Conservation (phyloP, 2,888 invertebrate genomes). For the Megaustenia siamemsis region DNA sequence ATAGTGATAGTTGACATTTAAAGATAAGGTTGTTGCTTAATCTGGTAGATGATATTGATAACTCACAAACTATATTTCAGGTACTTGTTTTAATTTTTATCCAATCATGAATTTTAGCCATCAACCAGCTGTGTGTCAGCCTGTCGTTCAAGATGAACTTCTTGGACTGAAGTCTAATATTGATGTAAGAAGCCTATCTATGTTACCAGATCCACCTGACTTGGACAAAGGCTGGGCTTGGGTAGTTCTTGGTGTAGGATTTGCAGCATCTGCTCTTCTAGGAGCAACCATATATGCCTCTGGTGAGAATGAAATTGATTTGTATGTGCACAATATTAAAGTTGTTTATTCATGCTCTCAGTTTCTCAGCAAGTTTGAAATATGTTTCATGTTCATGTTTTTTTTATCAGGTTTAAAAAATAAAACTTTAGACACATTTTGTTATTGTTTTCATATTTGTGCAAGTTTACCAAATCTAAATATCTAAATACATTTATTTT, state of each 20-base stretch:
- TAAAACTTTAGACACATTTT: too few species aligned
- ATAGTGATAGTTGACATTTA: too few species aligned
- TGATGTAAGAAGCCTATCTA: constrained; percentile 15
- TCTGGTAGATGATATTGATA: too few species aligned
- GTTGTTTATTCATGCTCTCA: too few species aligned
- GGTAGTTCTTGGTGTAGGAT: constrained; percentile 56
- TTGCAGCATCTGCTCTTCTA: constrained; percentile 44
- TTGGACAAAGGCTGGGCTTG: constrained; percentile 57
- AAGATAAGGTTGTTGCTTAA: too few species aligned
- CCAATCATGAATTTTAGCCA: not conserved
- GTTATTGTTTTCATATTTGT: too few species aligned
- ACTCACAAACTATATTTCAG: not conserved
- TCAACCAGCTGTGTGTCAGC: constrained; percentile 2
- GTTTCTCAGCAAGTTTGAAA: too few species aligned
- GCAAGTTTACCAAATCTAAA: too few species aligned
- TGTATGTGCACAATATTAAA: too few species aligned
- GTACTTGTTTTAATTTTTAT: not conserved
- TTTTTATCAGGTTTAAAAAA: too few species aligned
- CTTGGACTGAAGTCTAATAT: constrained; percentile 14
- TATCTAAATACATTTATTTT: too few species aligned
- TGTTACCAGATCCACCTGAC: constrained; percentile 23
- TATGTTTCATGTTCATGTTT: too few species aligned
- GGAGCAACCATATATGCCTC: constrained; percentile 44
- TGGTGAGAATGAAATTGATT: constrained; percentile 13
- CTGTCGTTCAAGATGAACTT: constrained; percentile 38